Conservation (phyloP, 2,113 vertebrate genomes). For the cattle (Bos taurus) region DNA sequence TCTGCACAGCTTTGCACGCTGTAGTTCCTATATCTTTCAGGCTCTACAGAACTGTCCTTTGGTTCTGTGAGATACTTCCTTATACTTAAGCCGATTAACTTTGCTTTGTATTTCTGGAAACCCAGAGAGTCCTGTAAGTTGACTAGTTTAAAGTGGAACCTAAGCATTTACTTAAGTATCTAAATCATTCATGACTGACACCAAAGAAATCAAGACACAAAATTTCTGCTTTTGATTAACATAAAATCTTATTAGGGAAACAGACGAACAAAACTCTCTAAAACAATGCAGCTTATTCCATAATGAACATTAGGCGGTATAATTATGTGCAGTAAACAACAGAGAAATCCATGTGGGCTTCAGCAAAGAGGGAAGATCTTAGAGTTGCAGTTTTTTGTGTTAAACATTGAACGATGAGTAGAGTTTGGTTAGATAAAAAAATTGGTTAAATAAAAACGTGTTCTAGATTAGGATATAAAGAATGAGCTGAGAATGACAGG, state of each 20-base stretch:
- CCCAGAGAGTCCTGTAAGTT: neutral
- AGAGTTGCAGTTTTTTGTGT: neutral
- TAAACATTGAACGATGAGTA: neutral
- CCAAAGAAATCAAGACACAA: neutral
- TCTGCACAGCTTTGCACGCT: neutral
- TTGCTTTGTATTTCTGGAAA: neutral
- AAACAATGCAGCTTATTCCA: neutral
- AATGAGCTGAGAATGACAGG: neutral
- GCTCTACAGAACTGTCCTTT: neutral
- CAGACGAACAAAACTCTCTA: neutral
- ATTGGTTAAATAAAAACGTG: neutral
- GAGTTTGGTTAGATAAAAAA: neutral
- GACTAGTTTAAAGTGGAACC: neutral
- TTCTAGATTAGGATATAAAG: neutral
- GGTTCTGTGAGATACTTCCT: neutral
- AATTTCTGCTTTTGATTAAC: neutral
- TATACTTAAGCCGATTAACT: neutral
- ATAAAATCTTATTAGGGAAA: neutral
- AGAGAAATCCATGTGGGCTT: neutral
- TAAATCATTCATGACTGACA: neutral
- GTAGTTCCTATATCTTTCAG: neutral
- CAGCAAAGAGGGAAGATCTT: neutral
- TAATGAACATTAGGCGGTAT: neutral
- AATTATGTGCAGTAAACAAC: neutral
- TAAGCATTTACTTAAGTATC: conserved; percentile 7